These are phyloP conservation scores for Emydura subglobosa DNA, from an alignment of 2,113 vertebrate species.

Conservation along the genomic window DNA sequence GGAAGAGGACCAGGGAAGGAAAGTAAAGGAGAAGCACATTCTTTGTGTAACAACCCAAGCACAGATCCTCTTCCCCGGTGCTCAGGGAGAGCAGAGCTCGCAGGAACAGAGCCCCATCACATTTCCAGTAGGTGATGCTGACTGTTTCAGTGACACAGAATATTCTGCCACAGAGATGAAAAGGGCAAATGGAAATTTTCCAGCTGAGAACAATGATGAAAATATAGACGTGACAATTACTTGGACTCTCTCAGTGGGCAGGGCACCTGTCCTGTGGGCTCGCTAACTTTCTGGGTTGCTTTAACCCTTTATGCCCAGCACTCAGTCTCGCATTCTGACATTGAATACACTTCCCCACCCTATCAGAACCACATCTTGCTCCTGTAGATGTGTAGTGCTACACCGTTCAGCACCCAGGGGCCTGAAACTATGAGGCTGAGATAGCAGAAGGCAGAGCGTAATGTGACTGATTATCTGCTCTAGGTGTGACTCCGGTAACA, in stretches of 20 bases:
- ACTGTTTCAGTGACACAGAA: constrained; percentile 36
- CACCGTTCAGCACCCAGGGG: not conserved
- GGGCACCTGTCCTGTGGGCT: constrained; percentile 17
- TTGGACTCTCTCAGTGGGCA: not conserved
- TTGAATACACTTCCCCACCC: not conserved
- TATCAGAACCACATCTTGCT: not conserved
- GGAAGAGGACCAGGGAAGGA: not conserved
- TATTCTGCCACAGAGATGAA: constrained; percentile 15
- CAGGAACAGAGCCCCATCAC: not conserved
- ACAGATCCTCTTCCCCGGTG: not conserved
- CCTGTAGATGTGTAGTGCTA: rapidly evolving
- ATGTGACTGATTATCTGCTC: not conserved
- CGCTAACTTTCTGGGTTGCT: constrained; percentile 3
- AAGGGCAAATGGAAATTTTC: constrained; percentile 27
- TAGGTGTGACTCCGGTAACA: not conserved
- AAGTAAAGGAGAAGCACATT: not conserved
- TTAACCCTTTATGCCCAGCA: not conserved
- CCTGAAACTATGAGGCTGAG: not conserved
- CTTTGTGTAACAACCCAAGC: not conserved
- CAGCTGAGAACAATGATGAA: constrained; percentile 31
- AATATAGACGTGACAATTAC: constrained; percentile 58
- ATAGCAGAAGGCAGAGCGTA: not conserved
- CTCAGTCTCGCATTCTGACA: not conserved
- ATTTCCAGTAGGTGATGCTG: constrained; percentile 6
- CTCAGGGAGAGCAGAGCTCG: not conserved